A percentile compares a stretch with the other conserved stretches of the same genome.
phyloP scores from a whole-genome alignment of 2,113 vertebrate genomes.

The Chlorodrepanis virens region DNA sequence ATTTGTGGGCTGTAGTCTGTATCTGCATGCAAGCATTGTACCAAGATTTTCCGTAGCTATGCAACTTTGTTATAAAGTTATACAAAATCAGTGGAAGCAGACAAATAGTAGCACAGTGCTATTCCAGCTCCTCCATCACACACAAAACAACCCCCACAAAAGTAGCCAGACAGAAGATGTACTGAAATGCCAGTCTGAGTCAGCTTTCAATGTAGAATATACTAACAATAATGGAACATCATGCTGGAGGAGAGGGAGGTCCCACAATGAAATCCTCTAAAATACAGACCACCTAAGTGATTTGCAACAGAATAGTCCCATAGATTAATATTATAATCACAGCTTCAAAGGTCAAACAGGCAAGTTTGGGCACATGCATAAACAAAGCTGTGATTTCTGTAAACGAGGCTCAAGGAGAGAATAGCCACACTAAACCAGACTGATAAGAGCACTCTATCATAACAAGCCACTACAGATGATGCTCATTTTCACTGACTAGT shows the following conservation, averaged over 20 bases:
- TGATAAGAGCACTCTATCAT: conserved; percentile 29
- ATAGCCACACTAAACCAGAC: conserved; percentile 13
- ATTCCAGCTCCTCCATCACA: not conserved
- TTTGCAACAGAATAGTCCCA: conserved; percentile 57
- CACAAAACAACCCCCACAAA: not conserved
- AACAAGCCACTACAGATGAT: conserved; percentile 26
- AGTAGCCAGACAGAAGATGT: not conserved
- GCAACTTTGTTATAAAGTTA: not conserved
- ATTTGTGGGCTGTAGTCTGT: not conserved
- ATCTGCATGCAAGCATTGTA: not conserved
- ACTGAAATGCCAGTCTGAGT: not conserved
- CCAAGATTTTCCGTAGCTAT: not conserved
- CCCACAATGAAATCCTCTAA: conserved; percentile 19
- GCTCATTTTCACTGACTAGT: conserved; percentile 8
- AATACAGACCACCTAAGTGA: conserved; percentile 64
- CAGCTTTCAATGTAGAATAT: not conserved
- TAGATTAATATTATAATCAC: conserved; percentile 65
- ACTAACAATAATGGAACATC: conserved; percentile 5
- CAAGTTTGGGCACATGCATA: conserved; percentile 64
- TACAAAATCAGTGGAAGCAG: not conserved
- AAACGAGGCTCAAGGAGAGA: conserved; percentile 17
- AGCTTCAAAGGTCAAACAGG: conserved; percentile 57
- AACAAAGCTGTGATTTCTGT: conserved; percentile 53
- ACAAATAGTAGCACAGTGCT: not conserved
- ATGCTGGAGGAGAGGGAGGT: conserved; percentile 51